Evolutionary conservation across 2,797 vertebrate genomes (phyloP), one percentile per base, ranked within the genome.

Genomic region (Enteromius anoplus): DNA sequence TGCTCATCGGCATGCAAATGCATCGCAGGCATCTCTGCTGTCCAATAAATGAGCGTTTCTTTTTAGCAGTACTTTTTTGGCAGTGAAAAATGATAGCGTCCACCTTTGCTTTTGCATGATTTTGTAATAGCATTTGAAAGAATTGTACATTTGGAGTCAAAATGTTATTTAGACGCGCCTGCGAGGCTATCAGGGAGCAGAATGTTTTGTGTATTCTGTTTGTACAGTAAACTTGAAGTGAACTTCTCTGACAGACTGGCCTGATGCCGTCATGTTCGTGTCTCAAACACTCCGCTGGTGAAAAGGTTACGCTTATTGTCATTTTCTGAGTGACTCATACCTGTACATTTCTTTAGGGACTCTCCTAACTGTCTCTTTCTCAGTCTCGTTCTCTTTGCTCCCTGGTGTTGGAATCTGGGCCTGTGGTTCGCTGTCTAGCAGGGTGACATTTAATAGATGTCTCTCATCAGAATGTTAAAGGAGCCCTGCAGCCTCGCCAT

Each of bases 361-460:
- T 82, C 49, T 81, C 42, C 55, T 62, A 64, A 64, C 69, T 72
- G 55, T 83, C 75, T 62, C 82, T 73, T 47, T 79, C 68, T 81
- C 76, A 66, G 75, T 64, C 58, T 64, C 23, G 17, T 72, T 82
- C 58, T 82, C 84, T 71, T 34, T 77, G 65, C 79, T 75, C 80
- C 65, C 72, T 29, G 70, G 72, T 87, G 81, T 85, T 71, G n/a
- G 75, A 65, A 64, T 80, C 77, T 49, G 72, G 73, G 81, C 81
- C 78, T 81, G 81, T 85, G 84, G 80, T 84, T 77, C 49, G 82
- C 9, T 88, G 84, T 88, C 82, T 86, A 83, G 86, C 80, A 85
- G 86, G 87, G 86, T 93, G 91, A 91, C 91, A 92, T 92, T 92
- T 92, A 89, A 87, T 89, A 83, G 88, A 81, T 68, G 86, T 85